phyloP scores from a whole-genome alignment of 1,140 invertebrate genomes.

The Bilobella aurantiaca region DNA sequence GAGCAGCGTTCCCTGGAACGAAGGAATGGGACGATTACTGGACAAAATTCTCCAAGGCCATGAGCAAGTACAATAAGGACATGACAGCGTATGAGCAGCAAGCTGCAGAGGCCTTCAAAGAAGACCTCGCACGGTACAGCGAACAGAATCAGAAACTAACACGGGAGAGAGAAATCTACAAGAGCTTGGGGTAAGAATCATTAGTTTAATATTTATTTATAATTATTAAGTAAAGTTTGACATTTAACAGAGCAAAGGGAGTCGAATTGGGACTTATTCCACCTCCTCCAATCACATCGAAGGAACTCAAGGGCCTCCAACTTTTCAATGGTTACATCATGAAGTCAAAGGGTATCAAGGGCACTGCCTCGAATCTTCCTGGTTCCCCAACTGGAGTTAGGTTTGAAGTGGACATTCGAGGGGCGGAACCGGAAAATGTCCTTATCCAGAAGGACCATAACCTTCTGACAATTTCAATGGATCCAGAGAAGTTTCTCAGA shows the following conservation, averaged over 20 bases:
- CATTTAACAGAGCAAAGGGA: not conserved
- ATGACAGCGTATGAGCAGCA: not conserved
- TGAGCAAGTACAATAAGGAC: constrained; percentile 4
- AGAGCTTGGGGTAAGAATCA: not conserved
- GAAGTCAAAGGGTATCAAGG: not conserved
- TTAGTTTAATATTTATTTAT: not conserved
- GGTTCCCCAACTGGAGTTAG: not conserved
- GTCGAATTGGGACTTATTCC: not conserved
- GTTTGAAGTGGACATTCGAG: not conserved
- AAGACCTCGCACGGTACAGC: not conserved
- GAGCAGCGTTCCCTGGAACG: not conserved
- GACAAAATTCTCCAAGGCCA: not conserved
- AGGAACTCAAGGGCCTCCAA: not conserved
- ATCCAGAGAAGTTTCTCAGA: not conserved
- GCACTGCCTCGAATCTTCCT: not conserved
- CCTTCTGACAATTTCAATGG: not conserved
- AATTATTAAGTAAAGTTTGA: too few species aligned
- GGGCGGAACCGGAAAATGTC: not conserved
- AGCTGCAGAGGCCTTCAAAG: not conserved
- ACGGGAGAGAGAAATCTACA: not conserved
- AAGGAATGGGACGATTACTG: constrained; percentile 9
- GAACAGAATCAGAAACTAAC: not conserved
- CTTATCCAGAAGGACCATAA: not conserved
- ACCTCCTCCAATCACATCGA: not conserved
- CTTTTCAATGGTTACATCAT: constrained; percentile 2